Evolutionary conservation across 2,888 invertebrate species (phyloP).

Genomic region (Pseudococcus viburni): DNA sequence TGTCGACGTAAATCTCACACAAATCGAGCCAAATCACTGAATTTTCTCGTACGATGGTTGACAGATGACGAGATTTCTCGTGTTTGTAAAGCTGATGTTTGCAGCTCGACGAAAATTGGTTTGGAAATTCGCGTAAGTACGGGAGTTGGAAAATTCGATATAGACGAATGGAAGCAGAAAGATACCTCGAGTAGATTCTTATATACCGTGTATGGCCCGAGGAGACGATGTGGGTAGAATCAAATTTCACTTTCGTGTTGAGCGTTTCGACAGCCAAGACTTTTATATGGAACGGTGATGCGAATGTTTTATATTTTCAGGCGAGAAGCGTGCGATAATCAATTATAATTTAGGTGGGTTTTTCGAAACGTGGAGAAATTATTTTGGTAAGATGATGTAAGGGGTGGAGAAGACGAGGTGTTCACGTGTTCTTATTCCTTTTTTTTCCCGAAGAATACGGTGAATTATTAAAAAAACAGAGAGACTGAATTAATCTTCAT

Average conservation of each 20-base stretch:
- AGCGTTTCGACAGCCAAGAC: background rate
- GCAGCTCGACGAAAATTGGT: background rate
- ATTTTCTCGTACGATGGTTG: background rate
- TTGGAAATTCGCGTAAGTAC: background rate
- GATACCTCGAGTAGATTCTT: background rate
- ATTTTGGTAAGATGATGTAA: too few species aligned
- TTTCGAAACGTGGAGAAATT: background rate
- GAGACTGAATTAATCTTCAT: background rate
- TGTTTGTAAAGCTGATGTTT: background rate
- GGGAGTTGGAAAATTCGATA: background rate
- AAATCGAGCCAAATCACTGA: background rate
- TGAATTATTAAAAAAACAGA: background rate
- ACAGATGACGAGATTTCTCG: background rate
- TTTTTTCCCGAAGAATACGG: background rate
- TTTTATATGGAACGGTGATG: background rate
- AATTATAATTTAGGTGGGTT: background rate
- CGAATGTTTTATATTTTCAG: background rate
- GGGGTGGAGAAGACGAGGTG: too few species aligned
- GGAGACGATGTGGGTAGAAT: slow-evolving; percentile 5
- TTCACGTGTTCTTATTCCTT: background rate
- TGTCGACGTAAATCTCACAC: background rate
- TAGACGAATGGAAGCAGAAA: background rate
- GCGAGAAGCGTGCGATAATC: background rate
- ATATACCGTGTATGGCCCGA: background rate
- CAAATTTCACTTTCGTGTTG: slow-evolving; percentile 16